A percentile compares a stretch with the other conserved stretches of the same genome.
Evolutionary conservation across 1,140 invertebrate genomes (phyloP).

Genomic region (Druon quercuslanigerum): DNA sequence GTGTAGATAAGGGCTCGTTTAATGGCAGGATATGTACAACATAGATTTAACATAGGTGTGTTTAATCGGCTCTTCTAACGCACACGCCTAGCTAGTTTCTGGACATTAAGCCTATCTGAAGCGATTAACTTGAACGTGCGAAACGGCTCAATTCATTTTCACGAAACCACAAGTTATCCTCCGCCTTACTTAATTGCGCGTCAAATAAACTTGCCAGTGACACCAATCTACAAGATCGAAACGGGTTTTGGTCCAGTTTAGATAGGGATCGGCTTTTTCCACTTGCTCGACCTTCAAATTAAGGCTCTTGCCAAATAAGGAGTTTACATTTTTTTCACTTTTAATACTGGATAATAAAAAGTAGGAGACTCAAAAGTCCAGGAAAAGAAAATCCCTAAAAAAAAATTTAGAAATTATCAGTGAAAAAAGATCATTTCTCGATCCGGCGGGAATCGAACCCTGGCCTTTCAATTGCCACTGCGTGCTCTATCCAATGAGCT

Average conservation of each 20-base stretch:
- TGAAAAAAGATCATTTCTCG: no score
- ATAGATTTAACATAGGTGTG: neutral
- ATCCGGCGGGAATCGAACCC: no score
- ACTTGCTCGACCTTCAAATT: constrained; percentile 35
- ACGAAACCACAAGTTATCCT: constrained; percentile 39
- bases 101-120: constrained; percentile 23
- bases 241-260: constrained; percentile 38
- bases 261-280: constrained; percentile 36
- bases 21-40: constrained; percentile 7
- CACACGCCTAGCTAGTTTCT: neutral
- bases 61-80: constrained; percentile 20
- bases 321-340: no score
- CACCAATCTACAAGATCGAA: constrained; percentile 27
- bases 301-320: no score
- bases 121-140: constrained; percentile 19
- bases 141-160: constrained; percentile 51
- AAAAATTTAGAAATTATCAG: no score
- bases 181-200: constrained; percentile 46
- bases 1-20: neutral
- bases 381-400: no score
- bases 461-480: no score
- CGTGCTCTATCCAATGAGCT: no score
- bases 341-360: no score
- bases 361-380: no score
- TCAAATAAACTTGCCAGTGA: constrained; percentile 48